These are phyloP conservation scores for Erethizon dorsatum DNA, from an alignment of 2,797 vertebrate species.

Conservation along the genomic window DNA sequence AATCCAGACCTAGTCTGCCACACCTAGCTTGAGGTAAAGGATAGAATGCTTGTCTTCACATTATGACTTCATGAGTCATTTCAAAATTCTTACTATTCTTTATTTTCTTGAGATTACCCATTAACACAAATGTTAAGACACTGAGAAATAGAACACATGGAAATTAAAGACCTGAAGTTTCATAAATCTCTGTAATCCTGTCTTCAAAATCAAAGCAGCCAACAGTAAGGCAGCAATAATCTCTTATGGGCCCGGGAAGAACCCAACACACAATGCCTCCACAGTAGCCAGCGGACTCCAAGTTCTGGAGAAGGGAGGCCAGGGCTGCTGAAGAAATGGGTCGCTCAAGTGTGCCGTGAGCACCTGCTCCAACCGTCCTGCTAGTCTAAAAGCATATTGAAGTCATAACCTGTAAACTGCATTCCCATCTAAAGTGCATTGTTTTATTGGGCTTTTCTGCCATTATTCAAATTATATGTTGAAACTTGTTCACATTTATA, in stretches of 20 bases:
- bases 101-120: neutral
- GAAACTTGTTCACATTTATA: neutral
- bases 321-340: neutral
- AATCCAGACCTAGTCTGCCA: neutral
- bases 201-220: slow-evolving; percentile 63
- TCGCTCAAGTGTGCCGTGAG: neutral
- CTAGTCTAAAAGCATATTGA: neutral
- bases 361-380: no score
- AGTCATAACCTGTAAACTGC: neutral
- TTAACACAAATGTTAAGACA: neutral
- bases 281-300: neutral
- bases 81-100: slow-evolving; percentile 14
- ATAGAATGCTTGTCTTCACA: neutral
- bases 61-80: neutral
- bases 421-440: neutral
- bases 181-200: slow-evolving; percentile 44
- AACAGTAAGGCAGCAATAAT: slow-evolving; percentile 13
- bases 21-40: neutral
- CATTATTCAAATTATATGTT: neutral
- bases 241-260: neutral
- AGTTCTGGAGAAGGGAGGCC: neutral
- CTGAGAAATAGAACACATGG: slow-evolving; percentile 24
- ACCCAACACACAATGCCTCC: neutral
- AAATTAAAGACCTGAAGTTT: slow-evolving; percentile 40
- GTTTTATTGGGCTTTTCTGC: neutral